Evolutionary conservation across 2,113 vertebrate genomes (phyloP).

Genomic region (Phalacrocorax carbo): DNA sequence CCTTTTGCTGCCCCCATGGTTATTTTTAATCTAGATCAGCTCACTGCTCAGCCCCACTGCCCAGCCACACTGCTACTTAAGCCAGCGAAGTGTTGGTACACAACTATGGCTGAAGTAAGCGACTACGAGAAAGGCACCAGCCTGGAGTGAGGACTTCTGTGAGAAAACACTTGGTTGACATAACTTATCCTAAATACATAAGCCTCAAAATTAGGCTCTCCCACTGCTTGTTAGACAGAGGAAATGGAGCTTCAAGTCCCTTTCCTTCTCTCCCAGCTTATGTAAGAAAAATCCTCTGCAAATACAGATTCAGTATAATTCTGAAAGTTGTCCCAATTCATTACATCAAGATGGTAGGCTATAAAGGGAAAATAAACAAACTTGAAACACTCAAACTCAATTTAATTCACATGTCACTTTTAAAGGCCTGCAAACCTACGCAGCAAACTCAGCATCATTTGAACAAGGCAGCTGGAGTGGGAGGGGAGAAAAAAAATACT

Average conservation of each 20-base stretch:
- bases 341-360: background rate
- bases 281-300: background rate
- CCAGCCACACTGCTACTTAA: background rate
- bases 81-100: background rate
- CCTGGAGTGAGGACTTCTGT: background rate
- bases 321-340: background rate
- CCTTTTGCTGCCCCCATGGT: background rate
- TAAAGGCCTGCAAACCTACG: background rate
- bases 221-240: background rate
- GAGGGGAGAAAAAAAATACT: background rate
- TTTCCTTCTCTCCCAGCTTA: background rate
- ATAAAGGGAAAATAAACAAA: background rate
- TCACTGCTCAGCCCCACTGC: background rate
- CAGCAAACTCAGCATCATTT: background rate
- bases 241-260: background rate
- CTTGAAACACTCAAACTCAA: background rate
- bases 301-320: background rate
- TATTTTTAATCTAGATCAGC: conserved; percentile 16
- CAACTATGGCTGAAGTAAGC: background rate
- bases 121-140: background rate
- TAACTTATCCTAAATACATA: background rate
- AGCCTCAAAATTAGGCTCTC: background rate
- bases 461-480: background rate
- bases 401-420: background rate
- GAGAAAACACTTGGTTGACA: background rate